Percentiles rank a stretch among this genome's conserved stretches.
phyloP scores from a whole-genome alignment of 2,888 invertebrate genomes.

The Tricholauxania praeusta region DNA sequence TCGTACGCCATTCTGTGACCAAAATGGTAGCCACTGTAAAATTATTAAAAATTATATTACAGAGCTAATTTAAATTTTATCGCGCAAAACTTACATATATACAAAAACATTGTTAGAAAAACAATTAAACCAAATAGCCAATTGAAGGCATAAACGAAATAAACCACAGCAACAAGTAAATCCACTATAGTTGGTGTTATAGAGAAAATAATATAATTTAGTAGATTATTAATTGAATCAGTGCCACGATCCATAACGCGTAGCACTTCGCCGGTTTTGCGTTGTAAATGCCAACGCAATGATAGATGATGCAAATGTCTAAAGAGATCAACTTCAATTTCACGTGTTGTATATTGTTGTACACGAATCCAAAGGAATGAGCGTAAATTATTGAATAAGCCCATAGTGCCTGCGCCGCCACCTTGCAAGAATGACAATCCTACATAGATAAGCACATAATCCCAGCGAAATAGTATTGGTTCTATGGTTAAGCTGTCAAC shows the following conservation, averaged over 20 bases:
- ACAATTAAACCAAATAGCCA: slow-evolving; percentile 96
- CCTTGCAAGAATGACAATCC: slow-evolving; percentile 94
- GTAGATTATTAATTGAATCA: slow-evolving; percentile 92
- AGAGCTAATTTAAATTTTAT: slow-evolving; percentile 27
- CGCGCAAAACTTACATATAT: slow-evolving; percentile 80
- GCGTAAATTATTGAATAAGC: slow-evolving; percentile 90
- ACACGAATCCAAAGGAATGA: slow-evolving; percentile 95
- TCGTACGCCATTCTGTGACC: slow-evolving; percentile 98
- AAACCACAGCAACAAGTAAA: slow-evolving; percentile 90
- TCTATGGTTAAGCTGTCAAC: slow-evolving; percentile 82
- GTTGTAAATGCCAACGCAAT: slow-evolving; percentile 91
- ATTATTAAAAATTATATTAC: slow-evolving; percentile 31
- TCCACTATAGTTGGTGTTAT: slow-evolving; percentile 94
- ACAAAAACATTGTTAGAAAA: slow-evolving; percentile 91
- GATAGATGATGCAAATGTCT: slow-evolving; percentile 91
- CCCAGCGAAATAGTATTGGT: slow-evolving; percentile 83
- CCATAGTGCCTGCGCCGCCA: slow-evolving; percentile 93
- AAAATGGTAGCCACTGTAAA: slow-evolving; percentile 82
- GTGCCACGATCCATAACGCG: slow-evolving; percentile 98
- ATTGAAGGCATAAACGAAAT: slow-evolving; percentile 89
- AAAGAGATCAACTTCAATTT: slow-evolving; percentile 89
- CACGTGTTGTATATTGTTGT: slow-evolving; percentile 94
- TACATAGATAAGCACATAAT: slow-evolving; percentile 88
- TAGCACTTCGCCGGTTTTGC: slow-evolving; percentile 97
- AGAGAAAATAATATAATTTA: slow-evolving; percentile 92